Base-by-base conservation (phyloP, 2,888 invertebrate genomes). In the Schizotus pectinicornis region DNA sequence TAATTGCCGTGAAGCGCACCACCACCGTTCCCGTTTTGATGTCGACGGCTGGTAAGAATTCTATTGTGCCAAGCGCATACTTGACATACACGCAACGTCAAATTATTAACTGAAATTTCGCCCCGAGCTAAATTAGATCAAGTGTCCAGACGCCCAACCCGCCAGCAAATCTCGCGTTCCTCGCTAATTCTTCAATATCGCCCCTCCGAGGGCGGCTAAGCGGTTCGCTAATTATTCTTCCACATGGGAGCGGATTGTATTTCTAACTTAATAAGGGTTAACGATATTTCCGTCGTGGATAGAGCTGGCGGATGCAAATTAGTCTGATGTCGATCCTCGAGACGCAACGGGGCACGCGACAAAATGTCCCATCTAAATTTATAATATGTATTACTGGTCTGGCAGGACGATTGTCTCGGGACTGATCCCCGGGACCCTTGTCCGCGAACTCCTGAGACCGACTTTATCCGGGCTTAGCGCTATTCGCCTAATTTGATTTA, bases 161-260 rank as follows among this genome's bases (percentile, higher is more conserved):
- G 2, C 22, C 5, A 22, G 5, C 22, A 22, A 22, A 22, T 22
- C 22, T 22, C 22, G 22, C 22, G 22, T 22, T 22, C 5, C 22
- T 22, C 22, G 32, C 33, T 43, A 53, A 58, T 48, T 36, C 47
- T 52, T 47, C 43, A 32, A 42, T 58, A 53, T 58, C 53, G 43
- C 42, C 48, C 53, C 51, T 48, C 32, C 34, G 48, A 36, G 52
- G 30, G 53, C 31, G 13, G 37, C 42, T 13, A 31, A 59, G 51
- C 39, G 59, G 51, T 55, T 59, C 47, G 48, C 46, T 59, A 56
- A 59, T 56, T 59, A 59, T 46, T 56, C 55, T 56, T 59, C 51
- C 41, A 51, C 56, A 51, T 59, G 55, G 47, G 43, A 53, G 22
- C 37, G 47, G 47, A 42, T 59, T 59, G 55, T 47, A 42, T 51